Percentiles rank a stretch among this genome's conserved stretches.
Evolutionary conservation across 2,113 vertebrate species (phyloP).

Genomic region (Alouatta palliata): DNA sequence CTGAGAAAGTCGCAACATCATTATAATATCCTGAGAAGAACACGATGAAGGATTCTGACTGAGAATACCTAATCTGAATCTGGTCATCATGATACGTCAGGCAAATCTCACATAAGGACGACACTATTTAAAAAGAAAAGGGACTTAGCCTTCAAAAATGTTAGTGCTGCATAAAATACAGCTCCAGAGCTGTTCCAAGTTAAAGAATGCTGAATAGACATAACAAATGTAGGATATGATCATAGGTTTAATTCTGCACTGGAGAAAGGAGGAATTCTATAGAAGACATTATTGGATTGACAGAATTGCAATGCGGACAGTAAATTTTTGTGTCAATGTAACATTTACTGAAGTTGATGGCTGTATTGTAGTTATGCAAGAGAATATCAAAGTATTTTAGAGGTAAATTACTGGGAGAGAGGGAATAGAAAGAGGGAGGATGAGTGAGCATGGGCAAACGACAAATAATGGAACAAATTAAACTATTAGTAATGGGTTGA

Average conservation of each 20-base stretch:
- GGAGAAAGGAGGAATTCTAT: neutral
- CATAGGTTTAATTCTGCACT: neutral
- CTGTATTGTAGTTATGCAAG: neutral
- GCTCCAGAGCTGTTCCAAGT: neutral
- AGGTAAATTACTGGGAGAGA: neutral
- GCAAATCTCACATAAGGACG: neutral
- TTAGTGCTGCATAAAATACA: neutral
- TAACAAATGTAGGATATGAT: neutral
- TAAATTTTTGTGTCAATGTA: neutral
- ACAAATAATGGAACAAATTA: neutral
- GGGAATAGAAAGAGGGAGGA: neutral
- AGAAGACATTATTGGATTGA: neutral
- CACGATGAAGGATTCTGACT: neutral
- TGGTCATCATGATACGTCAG: neutral
- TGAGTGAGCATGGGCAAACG: neutral
- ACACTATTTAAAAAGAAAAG: conserved; percentile 27
- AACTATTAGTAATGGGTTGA: neutral
- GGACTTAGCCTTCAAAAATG: neutral
- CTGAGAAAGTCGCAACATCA: neutral
- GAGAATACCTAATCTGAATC: neutral
- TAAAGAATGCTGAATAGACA: neutral
- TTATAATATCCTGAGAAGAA: neutral
- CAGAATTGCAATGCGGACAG: neutral
- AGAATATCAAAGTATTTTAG: neutral
- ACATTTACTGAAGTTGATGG: neutral